Percentiles rank a stretch among this genome's conserved stretches.
Evolutionary conservation across 2,113 vertebrate species (phyloP).

Genomic region (Varanus salvator): DNA sequence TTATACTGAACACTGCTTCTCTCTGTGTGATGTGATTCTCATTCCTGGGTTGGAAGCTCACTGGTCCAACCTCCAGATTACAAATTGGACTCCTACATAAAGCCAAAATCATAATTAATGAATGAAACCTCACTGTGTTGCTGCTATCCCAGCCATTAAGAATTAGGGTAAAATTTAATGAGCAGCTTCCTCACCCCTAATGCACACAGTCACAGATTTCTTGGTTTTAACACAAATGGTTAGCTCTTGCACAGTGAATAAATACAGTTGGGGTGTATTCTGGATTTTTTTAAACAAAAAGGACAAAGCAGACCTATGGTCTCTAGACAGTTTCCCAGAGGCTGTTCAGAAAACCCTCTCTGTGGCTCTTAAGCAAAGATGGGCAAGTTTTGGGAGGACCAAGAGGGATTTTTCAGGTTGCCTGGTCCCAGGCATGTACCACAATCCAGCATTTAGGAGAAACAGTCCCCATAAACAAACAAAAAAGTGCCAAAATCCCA

Average conservation of each 20-base stretch:
- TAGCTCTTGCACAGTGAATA: slow-evolving; percentile 38
- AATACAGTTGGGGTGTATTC: slow-evolving; percentile 37
- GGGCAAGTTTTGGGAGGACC: too few relatives aligned
- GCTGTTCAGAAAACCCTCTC: too few relatives aligned
- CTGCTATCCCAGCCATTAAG: slow-evolving; percentile 45
- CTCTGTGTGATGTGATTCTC: slow-evolving; percentile 33
- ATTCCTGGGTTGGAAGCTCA: slow-evolving; percentile 38
- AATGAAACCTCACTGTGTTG: slow-evolving; percentile 42
- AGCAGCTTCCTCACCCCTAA: slow-evolving; percentile 42
- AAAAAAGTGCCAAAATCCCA: too few relatives aligned
- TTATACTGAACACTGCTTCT: slow-evolving; percentile 41
- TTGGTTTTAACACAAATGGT: slow-evolving; percentile 50
- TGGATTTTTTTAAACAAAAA: background rate
- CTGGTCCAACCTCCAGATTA: slow-evolving; percentile 28
- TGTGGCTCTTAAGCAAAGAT: too few relatives aligned
- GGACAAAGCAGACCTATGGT: background rate
- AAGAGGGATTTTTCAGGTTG: too few relatives aligned
- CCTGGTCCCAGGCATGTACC: too few relatives aligned
- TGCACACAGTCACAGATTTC: background rate
- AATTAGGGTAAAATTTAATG: slow-evolving; percentile 45
- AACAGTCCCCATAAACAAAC: too few relatives aligned
- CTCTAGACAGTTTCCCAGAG: too few relatives aligned
- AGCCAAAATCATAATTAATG: slow-evolving; percentile 68
- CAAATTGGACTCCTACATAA: slow-evolving; percentile 33
- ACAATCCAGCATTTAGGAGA: too few relatives aligned